These are phyloP conservation scores for Epinotia demarniana DNA, from an alignment of 2,888 invertebrate species.

Conservation along the genomic window DNA sequence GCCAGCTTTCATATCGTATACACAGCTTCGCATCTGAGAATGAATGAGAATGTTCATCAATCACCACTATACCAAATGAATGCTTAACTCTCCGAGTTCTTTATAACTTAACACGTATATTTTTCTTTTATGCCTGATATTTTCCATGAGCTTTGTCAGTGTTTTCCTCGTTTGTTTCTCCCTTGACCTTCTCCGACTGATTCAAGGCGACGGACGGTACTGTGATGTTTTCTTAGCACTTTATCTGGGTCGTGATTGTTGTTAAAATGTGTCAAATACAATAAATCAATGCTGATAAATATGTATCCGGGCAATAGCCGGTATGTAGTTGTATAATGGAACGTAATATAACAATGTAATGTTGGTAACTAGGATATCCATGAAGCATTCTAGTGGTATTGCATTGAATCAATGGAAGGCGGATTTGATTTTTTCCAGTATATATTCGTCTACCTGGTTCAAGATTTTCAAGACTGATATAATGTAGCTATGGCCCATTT, in stretches of 20 bases:
- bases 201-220: slow-evolving; percentile 42
- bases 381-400: not conserved
- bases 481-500: not conserved
- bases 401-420: not conserved
- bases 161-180: slow-evolving; percentile 46
- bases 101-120: slow-evolving; percentile 17
- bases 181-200: slow-evolving; percentile 46
- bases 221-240: slow-evolving; percentile 35
- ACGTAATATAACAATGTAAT: not conserved
- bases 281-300: slow-evolving; percentile 8
- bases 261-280: slow-evolving; percentile 34
- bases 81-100: slow-evolving; percentile 4
- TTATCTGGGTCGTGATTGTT: slow-evolving; percentile 33
- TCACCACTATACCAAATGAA: slow-evolving; percentile 1
- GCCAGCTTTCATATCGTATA: slow-evolving; percentile 9
- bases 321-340: not conserved
- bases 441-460: not conserved
- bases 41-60: slow-evolving; percentile 20
- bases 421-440: not conserved
- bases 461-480: not conserved
- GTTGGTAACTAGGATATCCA: not conserved
- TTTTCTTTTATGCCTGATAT: slow-evolving; percentile 34
- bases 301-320: not conserved
- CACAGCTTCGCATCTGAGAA: slow-evolving; percentile 8
- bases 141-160: slow-evolving; percentile 29